A percentile compares a stretch with the other conserved stretches of the same genome.
Conservation (phyloP, 2,113 vertebrate genomes). For the Picathartes gymnocephalus region DNA sequence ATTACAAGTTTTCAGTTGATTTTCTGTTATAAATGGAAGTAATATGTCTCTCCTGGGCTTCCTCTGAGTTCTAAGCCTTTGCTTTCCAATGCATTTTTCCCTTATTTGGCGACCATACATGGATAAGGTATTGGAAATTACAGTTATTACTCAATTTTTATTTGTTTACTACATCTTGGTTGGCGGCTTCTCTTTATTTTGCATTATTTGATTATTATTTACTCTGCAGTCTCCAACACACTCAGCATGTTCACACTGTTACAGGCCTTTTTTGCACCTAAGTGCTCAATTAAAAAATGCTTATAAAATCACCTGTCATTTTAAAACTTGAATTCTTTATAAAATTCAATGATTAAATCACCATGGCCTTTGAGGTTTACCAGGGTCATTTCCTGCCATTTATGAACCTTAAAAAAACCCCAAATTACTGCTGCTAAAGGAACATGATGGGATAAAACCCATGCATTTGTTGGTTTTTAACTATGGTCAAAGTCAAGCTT, state of each 20-base stretch:
- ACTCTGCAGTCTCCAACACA: neutral
- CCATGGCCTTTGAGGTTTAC: neutral
- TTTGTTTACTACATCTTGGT: conserved; percentile 26
- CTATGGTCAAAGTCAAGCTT: neutral
- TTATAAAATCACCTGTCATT: neutral
- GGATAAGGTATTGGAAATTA: conserved; percentile 44
- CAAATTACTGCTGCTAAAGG: neutral
- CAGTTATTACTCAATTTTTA: conserved; percentile 57
- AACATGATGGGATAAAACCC: neutral
- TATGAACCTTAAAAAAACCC: neutral
- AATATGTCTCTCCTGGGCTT: conserved; percentile 28
- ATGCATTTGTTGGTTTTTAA: neutral
- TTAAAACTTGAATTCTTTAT: neutral
- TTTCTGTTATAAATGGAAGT: conserved; percentile 35
- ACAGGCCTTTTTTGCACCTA: neutral
- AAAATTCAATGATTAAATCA: neutral
- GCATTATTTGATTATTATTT: conserved; percentile 50
- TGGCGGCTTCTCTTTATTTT: conserved; percentile 9
- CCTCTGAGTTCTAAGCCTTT: neutral
- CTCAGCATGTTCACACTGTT: neutral
- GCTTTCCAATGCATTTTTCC: conserved; percentile 1
- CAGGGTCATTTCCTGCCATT: neutral
- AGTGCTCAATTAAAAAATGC: neutral
- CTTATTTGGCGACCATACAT: neutral
- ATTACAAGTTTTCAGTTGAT: conserved; percentile 35